Conservation (phyloP, 1,140 invertebrate species). For the Ruditapes philippinarum region DNA sequence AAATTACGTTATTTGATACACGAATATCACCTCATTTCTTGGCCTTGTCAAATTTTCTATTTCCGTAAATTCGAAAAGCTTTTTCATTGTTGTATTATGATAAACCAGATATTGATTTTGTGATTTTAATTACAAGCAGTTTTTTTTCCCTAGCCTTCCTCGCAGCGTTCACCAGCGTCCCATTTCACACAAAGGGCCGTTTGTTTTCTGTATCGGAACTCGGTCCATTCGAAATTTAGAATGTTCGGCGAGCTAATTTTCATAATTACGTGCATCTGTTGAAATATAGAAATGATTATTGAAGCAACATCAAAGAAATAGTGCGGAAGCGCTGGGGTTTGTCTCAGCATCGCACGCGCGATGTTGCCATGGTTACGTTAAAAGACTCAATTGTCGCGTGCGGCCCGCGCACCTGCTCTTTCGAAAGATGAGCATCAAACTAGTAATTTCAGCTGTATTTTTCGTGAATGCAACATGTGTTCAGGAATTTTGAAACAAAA, state of each 20-base stretch:
- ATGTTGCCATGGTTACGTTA: constrained; percentile 7
- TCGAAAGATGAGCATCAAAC: constrained; percentile 8
- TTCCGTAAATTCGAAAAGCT: too few species aligned
- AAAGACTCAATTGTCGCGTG: constrained; percentile 30
- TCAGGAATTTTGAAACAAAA: neutral
- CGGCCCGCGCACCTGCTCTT: constrained; percentile 26
- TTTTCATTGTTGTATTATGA: too few species aligned
- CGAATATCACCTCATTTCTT: too few species aligned
- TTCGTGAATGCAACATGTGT: neutral
- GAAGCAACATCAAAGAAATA: constrained; percentile 32
- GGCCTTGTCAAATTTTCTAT: too few species aligned
- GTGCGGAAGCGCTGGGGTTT: neutral
- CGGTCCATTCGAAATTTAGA: neutral
- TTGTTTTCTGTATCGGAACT: constrained; percentile 45
- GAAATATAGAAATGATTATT: constrained; percentile 51
- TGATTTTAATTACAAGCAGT: too few species aligned
- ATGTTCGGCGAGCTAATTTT: neutral
- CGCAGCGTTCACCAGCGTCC: neutral
- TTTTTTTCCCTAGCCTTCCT: too few species aligned
- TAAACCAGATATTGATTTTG: neutral
- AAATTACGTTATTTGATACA: too few species aligned
- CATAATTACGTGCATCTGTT: constrained; percentile 58
- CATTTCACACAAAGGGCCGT: constrained; percentile 20
- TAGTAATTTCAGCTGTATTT: neutral
- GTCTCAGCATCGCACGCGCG: constrained; percentile 32